Base-by-base conservation (phyloP, 2,113 vertebrate genomes). In the Pteruthius melanotis region DNA sequence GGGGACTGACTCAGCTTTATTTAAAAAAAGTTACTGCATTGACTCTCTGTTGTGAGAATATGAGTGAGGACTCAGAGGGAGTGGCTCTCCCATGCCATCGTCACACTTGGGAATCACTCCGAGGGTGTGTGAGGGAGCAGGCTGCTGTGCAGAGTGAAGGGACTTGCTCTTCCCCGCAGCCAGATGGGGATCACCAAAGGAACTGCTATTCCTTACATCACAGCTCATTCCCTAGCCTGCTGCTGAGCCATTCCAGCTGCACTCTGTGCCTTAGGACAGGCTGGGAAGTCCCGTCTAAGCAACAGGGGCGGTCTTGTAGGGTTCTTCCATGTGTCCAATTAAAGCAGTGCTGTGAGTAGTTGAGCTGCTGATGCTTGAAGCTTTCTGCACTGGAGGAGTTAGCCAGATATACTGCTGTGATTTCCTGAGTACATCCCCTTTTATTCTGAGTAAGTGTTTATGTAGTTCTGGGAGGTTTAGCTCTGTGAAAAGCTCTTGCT, bases 241-340 rank as follows among this genome's bases (percentile, higher is more conserved):
- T 91, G 78, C 94, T 89, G 91, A 95, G 89, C 89, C 81, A 8
- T 72, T 57, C 37, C 54, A 92, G 87, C 82, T 92, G 4, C 59
- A 26, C 86, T 79, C 84, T 22, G 89, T 94, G 96, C 81, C 86
- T 87, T 90, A 94, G 90, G 93, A 63, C 57, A 89, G 81, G 52
- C 76, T 60, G 71, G 31, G 35, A 82, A 37, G 77, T 80, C 82
- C 70, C 1, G 0, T 54, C 70, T 69, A 37, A 83, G 85, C 69
- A 66, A 31, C 23, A 13, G 78, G 87, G 81, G 42, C 77, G 54
- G 10, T 82, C 76, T 33, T 7, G 5, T 10, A 53, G n/a, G 64
- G 54, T 45, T 89, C 87, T 91, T 87, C 91, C 74, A 72, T 4
- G 0, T 6, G 37, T 65, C 10, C 72, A 17, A 2, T 40, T 60